Evolutionary conservation across 2,797 vertebrate species (phyloP).

Genomic region (Ceryle rudis): DNA sequence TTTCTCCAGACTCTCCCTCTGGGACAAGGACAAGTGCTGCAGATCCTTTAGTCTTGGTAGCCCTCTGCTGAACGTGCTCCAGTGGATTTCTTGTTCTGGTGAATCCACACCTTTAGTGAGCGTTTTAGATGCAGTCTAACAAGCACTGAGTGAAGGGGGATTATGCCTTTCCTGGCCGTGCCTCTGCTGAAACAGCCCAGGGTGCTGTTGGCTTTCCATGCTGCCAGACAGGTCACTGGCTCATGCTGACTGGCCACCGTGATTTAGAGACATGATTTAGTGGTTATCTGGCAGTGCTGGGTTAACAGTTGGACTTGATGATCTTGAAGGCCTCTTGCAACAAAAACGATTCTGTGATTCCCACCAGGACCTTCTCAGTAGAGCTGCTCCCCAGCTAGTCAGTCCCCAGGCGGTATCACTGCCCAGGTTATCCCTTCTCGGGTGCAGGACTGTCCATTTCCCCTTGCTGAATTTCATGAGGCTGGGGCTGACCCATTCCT

Average conservation of each 20-base stretch:
- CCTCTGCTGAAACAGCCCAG: not conserved
- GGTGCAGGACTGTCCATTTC: not conserved
- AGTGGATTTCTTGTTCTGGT: not conserved
- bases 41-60: not conserved
- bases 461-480: not conserved
- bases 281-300: no score
- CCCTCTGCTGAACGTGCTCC: not conserved
- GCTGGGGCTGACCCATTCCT: not conserved
- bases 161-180: not conserved
- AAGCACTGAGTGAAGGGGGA: not conserved
- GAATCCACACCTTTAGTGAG: not conserved
- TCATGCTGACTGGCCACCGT: not conserved
- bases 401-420: not conserved
- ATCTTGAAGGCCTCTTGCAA: no score
- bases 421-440: not conserved
- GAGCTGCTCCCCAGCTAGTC: not conserved
- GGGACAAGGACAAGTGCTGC: not conserved
- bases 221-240: not conserved
- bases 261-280: not conserved
- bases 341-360: no score
- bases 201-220: not conserved
- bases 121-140: not conserved
- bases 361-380: not conserved
- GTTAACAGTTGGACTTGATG: no score
- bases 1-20: not conserved